Conservation (phyloP, 2,113 vertebrate genomes). For the Stictonetta naevosa region DNA sequence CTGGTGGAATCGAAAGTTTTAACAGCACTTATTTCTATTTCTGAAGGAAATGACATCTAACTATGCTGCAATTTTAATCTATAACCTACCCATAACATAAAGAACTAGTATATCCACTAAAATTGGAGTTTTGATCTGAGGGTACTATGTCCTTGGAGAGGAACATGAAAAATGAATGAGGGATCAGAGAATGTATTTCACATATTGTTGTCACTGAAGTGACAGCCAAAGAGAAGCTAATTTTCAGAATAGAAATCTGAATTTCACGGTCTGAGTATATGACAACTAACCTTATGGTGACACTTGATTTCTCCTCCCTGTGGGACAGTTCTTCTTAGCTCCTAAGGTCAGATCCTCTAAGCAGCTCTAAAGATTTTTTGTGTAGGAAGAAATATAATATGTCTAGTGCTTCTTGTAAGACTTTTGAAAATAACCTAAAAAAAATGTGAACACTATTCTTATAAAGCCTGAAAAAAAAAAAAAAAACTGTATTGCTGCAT, state of each 20-base stretch:
- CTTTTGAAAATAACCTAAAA: neutral
- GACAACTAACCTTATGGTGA: neutral
- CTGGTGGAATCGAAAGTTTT: neutral
- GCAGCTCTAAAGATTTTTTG: neutral
- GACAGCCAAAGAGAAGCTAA: slow-evolving; percentile 7
- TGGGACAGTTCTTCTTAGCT: neutral
- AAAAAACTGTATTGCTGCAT: neutral
- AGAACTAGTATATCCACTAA: neutral
- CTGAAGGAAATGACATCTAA: neutral
- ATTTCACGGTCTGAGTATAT: neutral
- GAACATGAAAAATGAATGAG: slow-evolving; percentile 18
- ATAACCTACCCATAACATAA: neutral
- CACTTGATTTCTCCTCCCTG: neutral
- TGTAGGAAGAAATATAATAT: neutral
- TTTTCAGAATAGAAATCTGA: neutral
- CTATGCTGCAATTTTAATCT: neutral
- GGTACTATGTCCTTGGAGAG: neutral
- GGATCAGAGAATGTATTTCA: neutral
- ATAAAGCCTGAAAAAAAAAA: neutral
- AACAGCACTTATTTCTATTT: neutral
- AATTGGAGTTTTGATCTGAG: neutral
- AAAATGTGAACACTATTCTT: neutral
- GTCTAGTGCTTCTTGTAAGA: neutral
- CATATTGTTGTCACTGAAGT: neutral
- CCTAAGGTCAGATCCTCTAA: neutral